A percentile compares a stretch with the other conserved stretches of the same genome.
phyloP scores from a whole-genome alignment of 2,797 vertebrate genomes.

The Pseudochirops corinnae region DNA sequence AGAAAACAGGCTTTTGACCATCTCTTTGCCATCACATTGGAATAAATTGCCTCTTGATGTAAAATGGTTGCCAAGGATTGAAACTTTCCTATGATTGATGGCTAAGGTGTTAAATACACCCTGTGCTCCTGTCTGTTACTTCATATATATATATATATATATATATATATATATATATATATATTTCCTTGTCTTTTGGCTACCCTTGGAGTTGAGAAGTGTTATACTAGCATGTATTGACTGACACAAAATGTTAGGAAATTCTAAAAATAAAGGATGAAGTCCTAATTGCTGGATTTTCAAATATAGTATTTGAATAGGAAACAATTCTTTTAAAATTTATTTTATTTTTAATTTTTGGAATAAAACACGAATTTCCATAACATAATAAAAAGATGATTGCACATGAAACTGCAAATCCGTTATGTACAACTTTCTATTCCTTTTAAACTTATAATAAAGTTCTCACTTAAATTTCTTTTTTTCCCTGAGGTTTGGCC shows the following conservation, averaged over 20 bases:
- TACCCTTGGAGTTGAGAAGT: slow-evolving; percentile 78
- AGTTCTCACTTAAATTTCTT: not conserved
- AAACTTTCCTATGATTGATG: slow-evolving; percentile 81
- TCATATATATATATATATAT: slow-evolving; percentile 76
- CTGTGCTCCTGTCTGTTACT: slow-evolving; percentile 65
- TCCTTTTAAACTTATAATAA: not conserved
- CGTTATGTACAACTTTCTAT: not conserved
- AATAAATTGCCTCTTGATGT: slow-evolving; percentile 79
- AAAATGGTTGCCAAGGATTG: slow-evolving; percentile 80
- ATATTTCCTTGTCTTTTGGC: slow-evolving; percentile 69
- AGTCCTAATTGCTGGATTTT: slow-evolving; percentile 48
- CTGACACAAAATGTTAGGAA: not conserved
- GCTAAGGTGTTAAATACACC: slow-evolving; percentile 67
- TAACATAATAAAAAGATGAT: not conserved
- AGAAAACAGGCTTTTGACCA: slow-evolving; percentile 73
- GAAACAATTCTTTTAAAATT: not conserved
- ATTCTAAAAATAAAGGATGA: slow-evolving; percentile 28
- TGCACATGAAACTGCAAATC: not conserved
- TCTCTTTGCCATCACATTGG: slow-evolving; percentile 70
- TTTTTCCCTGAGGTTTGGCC: not conserved
- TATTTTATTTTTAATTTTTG: not conserved
- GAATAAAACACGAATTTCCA: not conserved
- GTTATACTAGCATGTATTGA: slow-evolving; percentile 35
- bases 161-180: no score
- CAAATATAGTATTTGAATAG: slow-evolving; percentile 5